Percentiles rank a stretch among this genome's conserved stretches.
These are phyloP conservation scores for Cathartes aura DNA, from an alignment of 2,113 vertebrate species.

Conservation along the genomic window DNA sequence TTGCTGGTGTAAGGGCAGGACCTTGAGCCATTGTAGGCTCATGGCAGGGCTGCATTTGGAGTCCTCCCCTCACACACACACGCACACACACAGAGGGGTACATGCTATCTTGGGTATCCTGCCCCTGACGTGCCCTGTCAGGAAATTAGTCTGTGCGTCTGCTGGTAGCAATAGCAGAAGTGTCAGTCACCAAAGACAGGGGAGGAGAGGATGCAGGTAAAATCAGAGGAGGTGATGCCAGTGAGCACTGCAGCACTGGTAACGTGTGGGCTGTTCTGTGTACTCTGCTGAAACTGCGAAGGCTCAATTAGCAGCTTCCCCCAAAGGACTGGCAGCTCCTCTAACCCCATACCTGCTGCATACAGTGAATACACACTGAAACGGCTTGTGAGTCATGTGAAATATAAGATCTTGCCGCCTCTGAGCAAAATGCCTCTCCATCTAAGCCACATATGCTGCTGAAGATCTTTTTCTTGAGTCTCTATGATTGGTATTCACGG, in stretches of 20 bases:
- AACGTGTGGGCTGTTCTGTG: rapidly evolving
- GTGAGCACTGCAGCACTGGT: neutral
- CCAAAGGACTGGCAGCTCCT: neutral
- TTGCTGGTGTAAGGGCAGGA: neutral
- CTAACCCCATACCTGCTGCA: neutral
- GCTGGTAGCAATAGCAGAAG: neutral
- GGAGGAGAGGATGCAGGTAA: neutral
- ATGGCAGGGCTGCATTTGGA: neutral
- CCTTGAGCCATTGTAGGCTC: neutral
- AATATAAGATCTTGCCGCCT: neutral
- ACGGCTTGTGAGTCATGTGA: neutral
- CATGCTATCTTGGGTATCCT: neutral
- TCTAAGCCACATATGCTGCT: neutral
- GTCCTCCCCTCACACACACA: neutral
- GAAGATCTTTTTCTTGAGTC: neutral
- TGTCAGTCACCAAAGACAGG: neutral
- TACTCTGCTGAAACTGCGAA: neutral
- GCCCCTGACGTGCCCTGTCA: neutral
- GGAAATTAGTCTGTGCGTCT: neutral
- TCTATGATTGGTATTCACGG: neutral
- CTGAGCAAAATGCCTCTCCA: neutral
- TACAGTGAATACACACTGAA: neutral
- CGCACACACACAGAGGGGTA: rapidly evolving
- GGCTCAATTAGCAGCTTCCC: neutral
- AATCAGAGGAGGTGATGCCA: neutral